Conservation (phyloP, 2,888 invertebrate species). For the Blastobasis adustella region DNA sequence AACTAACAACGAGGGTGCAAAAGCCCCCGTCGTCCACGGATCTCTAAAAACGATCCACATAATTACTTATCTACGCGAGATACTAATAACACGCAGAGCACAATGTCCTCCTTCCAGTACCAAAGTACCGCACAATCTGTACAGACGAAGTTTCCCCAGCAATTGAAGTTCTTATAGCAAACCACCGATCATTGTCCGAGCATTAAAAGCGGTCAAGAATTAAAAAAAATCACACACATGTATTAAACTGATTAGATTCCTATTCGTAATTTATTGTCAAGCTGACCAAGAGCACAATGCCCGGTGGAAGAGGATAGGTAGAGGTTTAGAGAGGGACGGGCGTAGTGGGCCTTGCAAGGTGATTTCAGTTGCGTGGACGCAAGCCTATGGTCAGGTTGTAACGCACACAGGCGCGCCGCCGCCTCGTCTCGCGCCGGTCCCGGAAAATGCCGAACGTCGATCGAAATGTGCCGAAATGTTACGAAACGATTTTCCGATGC, state of each 20-base stretch:
- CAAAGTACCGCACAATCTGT: constrained; percentile 9
- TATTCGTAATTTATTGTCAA: constrained; percentile 72
- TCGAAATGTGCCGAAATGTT: constrained; percentile 20
- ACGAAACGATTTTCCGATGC: constrained; percentile 12
- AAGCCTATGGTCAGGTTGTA: constrained; percentile 65
- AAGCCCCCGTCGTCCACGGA: background rate
- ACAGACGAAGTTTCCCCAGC: constrained; percentile 13
- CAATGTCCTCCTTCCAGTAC: constrained; percentile 2
- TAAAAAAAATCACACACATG: constrained; percentile 65
- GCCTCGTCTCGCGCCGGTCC: constrained; percentile 39
- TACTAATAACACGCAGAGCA: constrained; percentile 3
- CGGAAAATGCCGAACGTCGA: constrained; percentile 30
- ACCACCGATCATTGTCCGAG: constrained; percentile 17
- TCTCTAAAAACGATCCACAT: background rate
- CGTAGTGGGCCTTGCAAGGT: constrained; percentile 74
- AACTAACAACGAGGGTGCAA: background rate
- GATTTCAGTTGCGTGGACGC: constrained; percentile 73
- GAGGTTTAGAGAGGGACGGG: constrained; percentile 51
- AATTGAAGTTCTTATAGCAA: constrained; percentile 18
- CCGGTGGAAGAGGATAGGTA: constrained; percentile 55
- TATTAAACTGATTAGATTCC: constrained; percentile 73
- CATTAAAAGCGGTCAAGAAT: constrained; percentile 39
- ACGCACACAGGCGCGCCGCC: constrained; percentile 47
- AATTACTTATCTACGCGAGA: background rate
- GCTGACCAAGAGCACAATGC: constrained; percentile 63